Evolutionary conservation across 2,888 invertebrate genomes (phyloP).

Genomic region (Volucella zonaria): DNA sequence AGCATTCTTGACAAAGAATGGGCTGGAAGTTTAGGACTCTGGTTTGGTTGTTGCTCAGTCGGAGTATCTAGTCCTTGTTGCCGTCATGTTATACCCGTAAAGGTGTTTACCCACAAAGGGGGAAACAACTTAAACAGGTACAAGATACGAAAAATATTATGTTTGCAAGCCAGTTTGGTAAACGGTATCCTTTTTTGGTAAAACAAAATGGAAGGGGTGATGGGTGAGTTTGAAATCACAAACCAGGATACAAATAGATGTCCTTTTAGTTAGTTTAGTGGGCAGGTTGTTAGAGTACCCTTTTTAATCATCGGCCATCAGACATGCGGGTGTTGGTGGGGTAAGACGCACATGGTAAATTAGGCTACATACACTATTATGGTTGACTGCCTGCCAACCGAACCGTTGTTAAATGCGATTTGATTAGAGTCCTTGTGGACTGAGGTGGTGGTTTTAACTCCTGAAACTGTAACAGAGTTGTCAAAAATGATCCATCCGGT

Average conservation of each 20-base stretch:
- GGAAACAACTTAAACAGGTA: constrained; percentile 41
- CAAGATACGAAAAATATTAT: constrained; percentile 62
- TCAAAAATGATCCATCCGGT: constrained; percentile 58
- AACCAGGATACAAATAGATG: constrained; percentile 44
- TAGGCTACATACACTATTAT: constrained; percentile 47
- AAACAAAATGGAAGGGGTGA: background rate
- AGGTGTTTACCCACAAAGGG: constrained; percentile 41
- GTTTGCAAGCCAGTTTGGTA: constrained; percentile 67
- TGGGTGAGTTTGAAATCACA: constrained; percentile 8
- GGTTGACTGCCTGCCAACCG: constrained; percentile 58
- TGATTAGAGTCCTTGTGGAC: constrained; percentile 55
- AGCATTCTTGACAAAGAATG: constrained; percentile 53
- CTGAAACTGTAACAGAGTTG: constrained; percentile 40
- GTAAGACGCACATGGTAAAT: constrained; percentile 30
- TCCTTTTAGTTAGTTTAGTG: constrained; percentile 5
- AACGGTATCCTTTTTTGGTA: constrained; percentile 4
- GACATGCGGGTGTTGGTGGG: background rate
- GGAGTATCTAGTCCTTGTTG: background rate
- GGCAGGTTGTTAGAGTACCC: background rate
- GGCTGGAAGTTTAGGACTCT: constrained; percentile 35
- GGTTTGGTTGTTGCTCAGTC: constrained; percentile 38
- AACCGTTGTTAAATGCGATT: constrained; percentile 69
- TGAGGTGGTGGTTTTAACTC: constrained; percentile 10
- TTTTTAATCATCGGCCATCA: constrained; percentile 40
- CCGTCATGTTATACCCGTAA: no score